Percentiles rank a stretch among this genome's conserved stretches.
phyloP scores from a whole-genome alignment of 64 coral and sea anemone species.

The Montipora capricornis region DNA sequence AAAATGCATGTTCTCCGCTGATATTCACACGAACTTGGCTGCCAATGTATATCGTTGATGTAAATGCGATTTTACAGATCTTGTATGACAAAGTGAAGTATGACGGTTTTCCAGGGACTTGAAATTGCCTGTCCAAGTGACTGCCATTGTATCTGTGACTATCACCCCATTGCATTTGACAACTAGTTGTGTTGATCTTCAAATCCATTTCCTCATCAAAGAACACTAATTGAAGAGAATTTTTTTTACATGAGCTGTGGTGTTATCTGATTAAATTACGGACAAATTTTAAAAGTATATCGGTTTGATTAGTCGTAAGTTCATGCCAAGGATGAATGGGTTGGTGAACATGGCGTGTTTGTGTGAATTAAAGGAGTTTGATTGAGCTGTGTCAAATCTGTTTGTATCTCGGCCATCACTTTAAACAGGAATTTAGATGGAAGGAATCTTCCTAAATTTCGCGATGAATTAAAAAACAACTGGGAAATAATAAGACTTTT shows the following conservation, averaged over 20 bases:
- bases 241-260: background rate
- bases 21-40: background rate
- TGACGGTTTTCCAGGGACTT: background rate
- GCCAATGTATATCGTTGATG: conserved; percentile 37
- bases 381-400: too few species aligned
- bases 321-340: too few species aligned
- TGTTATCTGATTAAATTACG: background rate
- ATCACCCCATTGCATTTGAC: conserved; percentile 41
- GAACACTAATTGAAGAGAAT: background rate
- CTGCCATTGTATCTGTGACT: conserved; percentile 4
- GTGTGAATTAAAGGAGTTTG: too few species aligned
- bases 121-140: background rate
- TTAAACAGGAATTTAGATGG: too few species aligned
- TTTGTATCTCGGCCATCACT: too few species aligned
- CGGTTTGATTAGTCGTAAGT: too few species aligned
- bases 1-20: conserved; percentile 22
- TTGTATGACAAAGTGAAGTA: background rate
- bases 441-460: too few species aligned
- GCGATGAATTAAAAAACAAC: too few species aligned
- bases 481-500: too few species aligned
- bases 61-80: conserved; percentile 60
- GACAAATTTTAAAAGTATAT: too few species aligned
- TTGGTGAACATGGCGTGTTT: too few species aligned
- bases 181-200: conserved; percentile 50
- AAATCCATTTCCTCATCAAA: conserved; percentile 16